Evolutionary conservation across 1,140 invertebrate genomes (phyloP), one percentile per base, ranked within the genome.

Genomic region (Arion vulgaris): DNA sequence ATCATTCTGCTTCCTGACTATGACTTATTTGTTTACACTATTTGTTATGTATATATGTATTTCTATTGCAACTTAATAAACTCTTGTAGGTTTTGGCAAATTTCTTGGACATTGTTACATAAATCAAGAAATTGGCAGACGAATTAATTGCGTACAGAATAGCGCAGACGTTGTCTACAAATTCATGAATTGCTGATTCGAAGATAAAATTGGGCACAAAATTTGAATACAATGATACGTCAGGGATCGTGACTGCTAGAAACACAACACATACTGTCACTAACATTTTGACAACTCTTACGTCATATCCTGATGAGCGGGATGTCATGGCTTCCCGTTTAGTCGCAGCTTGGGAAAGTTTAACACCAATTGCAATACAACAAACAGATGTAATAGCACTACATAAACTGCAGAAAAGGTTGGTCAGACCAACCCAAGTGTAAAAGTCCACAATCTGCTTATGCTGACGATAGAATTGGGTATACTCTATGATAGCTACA

Each of bases 251-350:
- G 1, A 76, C 51, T 1, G 26, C 32, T 1, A 57, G 45, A 28
- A 38, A 76, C 4, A 76, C 32, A 19, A 49, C 13, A 36, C 74
- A 53, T 5, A 76, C 74, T 0, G 51, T 76, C 19, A 76, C 45
- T n/a, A 76, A 36, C 74, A 76, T 76, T 34, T 76, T 76, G 13
- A 76, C 74, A 2, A 76, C 74, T 76, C 36, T 76, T 4, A 71
- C 68, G 13, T 53, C 74, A 36, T 51, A 28, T 32, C 41, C 74
- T 53, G 32, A 5, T 23, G 45, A 9, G 26, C 45, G 28, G 5
- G 41, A 53, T 19, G 74, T 53, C 51, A 57, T 76, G 13, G 28
- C 1, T 13, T 76, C 34, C 9, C 74, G n/a, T 53, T 36, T 49
- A 4, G 34, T 23, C 2, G 45, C 13, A 19, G 49, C 28, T 1